phyloP scores from a whole-genome alignment of 1,140 invertebrate species.

The Cotesia vestalis region DNA sequence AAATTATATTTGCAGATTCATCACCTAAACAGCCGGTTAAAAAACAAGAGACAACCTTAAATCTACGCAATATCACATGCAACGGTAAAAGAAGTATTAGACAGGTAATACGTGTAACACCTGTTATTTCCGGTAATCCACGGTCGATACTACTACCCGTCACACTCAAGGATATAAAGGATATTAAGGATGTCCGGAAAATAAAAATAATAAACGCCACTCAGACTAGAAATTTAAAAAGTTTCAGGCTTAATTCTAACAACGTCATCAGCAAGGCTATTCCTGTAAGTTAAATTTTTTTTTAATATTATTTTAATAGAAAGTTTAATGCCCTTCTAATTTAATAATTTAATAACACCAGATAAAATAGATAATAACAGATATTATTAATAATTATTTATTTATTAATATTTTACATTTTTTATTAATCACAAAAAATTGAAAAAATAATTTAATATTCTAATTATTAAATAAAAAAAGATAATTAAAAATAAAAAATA shows the following conservation, averaged over 20 bases:
- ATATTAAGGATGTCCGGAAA: constrained; percentile 73
- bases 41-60: constrained; percentile 47
- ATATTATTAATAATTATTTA: background rate
- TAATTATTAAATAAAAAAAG: too few species aligned
- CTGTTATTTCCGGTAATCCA: constrained; percentile 65
- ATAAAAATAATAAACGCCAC: constrained; percentile 78
- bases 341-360: too few species aligned
- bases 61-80: constrained; percentile 48
- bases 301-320: too few species aligned
- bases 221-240: constrained; percentile 59
- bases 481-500: too few species aligned
- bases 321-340: too few species aligned
- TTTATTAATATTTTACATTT: constrained; percentile 2
- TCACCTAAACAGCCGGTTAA: constrained; percentile 36
- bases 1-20: constrained; percentile 36
- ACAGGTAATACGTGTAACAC: constrained; percentile 59
- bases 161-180: constrained; percentile 74
- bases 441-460: too few species aligned
- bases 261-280: constrained; percentile 56
- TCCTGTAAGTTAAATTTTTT: constrained; percentile 45
- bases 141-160: constrained; percentile 75
- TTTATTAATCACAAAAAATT: background rate
- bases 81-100: constrained; percentile 54
- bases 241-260: constrained; percentile 57
- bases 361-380: too few species aligned